Conservation (phyloP, 2,797 vertebrate species). For the Eospalax fontanierii region DNA sequence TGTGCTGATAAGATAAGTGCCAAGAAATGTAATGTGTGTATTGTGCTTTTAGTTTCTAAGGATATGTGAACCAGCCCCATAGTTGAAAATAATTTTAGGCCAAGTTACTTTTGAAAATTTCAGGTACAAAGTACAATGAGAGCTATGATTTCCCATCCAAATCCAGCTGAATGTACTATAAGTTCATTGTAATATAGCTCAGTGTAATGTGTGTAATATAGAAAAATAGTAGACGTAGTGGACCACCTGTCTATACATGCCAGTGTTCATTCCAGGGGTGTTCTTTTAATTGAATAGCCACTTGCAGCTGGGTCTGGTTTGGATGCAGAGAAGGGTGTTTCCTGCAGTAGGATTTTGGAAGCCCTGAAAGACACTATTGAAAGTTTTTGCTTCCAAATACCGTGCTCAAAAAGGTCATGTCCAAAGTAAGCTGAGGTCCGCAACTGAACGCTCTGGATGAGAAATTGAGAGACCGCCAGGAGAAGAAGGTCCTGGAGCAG, state of each 20-base stretch:
- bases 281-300: too few species aligned
- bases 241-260: neutral
- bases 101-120: neutral
- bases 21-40: fast-evolving
- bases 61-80: fast-evolving
- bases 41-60: neutral
- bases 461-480: neutral
- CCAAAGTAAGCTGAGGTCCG: neutral
- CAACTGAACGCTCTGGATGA: neutral
- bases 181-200: neutral
- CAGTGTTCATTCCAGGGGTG: neutral
- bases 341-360: neutral
- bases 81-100: neutral
- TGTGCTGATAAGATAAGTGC: neutral
- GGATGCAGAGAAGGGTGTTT: neutral
- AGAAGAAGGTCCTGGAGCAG: fast-evolving
- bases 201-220: too few species aligned
- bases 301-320: too few species aligned
- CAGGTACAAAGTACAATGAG: neutral
- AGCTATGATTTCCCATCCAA: neutral
- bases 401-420: neutral
- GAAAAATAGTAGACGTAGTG: fast-evolving
- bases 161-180: neutral
- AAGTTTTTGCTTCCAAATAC: neutral
- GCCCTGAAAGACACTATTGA: neutral